These are phyloP conservation scores for Sterrhoptilus dennistouni DNA, from an alignment of 2,113 vertebrate species.

Conservation along the genomic window DNA sequence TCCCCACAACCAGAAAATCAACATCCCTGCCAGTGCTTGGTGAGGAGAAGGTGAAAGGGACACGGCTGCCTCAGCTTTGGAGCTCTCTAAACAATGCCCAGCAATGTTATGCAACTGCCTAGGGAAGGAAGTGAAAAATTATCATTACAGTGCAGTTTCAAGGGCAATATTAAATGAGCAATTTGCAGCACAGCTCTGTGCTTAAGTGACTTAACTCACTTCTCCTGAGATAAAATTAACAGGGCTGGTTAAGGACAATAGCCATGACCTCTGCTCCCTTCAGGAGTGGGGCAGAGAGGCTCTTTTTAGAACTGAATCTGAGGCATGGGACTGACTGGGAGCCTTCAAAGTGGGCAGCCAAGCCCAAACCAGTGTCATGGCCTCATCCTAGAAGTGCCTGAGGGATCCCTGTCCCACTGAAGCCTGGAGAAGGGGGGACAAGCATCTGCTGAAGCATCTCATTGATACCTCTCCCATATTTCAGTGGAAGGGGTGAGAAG, in stretches of 20 bases:
- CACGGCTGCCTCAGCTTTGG: background rate
- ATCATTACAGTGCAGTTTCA: slow-evolving; percentile 30
- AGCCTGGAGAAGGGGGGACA: background rate
- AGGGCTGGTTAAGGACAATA: background rate
- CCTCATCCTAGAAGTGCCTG: background rate
- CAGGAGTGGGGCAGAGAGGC: background rate
- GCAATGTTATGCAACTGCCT: slow-evolving; percentile 8
- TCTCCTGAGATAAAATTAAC: background rate
- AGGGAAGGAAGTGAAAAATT: slow-evolving; percentile 62
- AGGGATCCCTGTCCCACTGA: background rate
- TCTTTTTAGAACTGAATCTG: background rate
- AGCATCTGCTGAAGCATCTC: background rate
- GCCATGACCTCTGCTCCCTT: background rate
- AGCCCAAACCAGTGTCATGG: background rate
- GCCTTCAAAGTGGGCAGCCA: background rate
- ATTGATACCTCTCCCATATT: background rate
- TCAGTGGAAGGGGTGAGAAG: background rate
- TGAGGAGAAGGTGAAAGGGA: background rate
- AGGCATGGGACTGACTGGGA: background rate
- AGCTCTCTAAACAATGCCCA: background rate
- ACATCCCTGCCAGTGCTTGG: background rate
- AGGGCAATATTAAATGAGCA: slow-evolving; percentile 20
- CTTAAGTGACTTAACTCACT: background rate
- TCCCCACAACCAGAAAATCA: background rate
- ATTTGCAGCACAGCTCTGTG: background rate